These are phyloP conservation scores for Leucozona laternaria DNA, from an alignment of 2,888 invertebrate genomes.

Conservation along the genomic window DNA sequence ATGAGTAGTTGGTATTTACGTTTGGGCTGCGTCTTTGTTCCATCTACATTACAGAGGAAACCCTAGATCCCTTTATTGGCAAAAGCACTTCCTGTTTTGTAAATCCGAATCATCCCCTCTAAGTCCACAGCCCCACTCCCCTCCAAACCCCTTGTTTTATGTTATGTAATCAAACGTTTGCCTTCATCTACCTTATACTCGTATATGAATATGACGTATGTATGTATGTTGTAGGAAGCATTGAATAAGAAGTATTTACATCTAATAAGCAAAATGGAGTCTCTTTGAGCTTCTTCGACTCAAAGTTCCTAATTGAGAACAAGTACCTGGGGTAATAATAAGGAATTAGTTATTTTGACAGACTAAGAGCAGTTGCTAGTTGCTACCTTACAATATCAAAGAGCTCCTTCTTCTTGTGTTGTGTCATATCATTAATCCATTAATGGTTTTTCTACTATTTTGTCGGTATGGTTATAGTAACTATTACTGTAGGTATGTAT, in stretches of 20 bases:
- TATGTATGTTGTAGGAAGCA: not conserved
- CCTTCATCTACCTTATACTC: not conserved
- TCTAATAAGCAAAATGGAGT: conserved; percentile 29
- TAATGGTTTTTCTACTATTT: not conserved
- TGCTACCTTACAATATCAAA: not conserved
- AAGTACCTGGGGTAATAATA: conserved; percentile 62
- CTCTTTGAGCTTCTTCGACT: conserved; percentile 22
- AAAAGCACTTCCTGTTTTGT: conserved; percentile 16
- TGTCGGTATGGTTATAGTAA: not conserved
- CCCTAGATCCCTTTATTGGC: not conserved
- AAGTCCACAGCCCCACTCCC: not conserved
- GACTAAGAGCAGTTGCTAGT: conserved; percentile 38
- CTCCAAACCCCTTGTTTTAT: not conserved
- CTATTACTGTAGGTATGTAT: not conserved
- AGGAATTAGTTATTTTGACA: conserved; percentile 46
- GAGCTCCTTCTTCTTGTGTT: conserved; percentile 39
- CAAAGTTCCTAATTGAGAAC: conserved; percentile 64
- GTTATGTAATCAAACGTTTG: conserved; percentile 34
- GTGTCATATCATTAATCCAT: conserved; percentile 48
- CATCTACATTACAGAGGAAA: not conserved
- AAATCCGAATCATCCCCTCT: not conserved
- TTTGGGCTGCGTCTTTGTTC: not conserved
- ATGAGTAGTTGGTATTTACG: not conserved
- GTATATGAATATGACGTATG: not conserved
- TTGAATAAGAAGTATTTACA: conserved; percentile 10